Conservation (phyloP, 2,797 vertebrate species). For the Galago senegalensis region DNA sequence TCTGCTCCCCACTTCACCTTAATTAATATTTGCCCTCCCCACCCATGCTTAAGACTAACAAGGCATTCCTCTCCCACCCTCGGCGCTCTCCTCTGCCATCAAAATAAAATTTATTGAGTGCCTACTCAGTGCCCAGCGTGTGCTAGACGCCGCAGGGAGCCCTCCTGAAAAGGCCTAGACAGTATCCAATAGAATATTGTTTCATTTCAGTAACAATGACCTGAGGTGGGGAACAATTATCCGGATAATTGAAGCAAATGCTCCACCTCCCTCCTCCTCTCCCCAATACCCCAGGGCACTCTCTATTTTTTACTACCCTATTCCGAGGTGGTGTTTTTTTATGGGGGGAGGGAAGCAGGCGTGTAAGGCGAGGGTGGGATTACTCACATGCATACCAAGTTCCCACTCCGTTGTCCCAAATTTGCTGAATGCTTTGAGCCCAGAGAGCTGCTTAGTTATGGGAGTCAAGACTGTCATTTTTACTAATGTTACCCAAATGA, state of each 20-base stretch:
- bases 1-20: slow-evolving; percentile 27
- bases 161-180: slow-evolving; percentile 75
- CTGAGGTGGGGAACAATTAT: slow-evolving; percentile 83
- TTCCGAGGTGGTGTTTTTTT: slow-evolving; percentile 27
- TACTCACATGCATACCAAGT: background rate
- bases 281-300: background rate
- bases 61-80: slow-evolving; percentile 58
- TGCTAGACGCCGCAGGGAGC: slow-evolving; percentile 74
- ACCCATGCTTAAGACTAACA: background rate
- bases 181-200: slow-evolving; percentile 83
- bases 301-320: background rate
- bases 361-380: background rate
- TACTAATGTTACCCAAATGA: background rate
- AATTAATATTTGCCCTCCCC: slow-evolving; percentile 20
- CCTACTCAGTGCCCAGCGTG: slow-evolving; percentile 81
- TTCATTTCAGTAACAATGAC: slow-evolving; percentile 83
- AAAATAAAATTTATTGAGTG: slow-evolving; percentile 81
- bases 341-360: background rate
- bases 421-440: background rate
- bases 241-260: slow-evolving; percentile 85
- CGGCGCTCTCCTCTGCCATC: slow-evolving; percentile 70
- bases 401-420: background rate
- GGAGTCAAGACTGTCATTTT: background rate
- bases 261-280: slow-evolving; percentile 70
- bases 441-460: slow-evolving; percentile 28